These are phyloP conservation scores for Hofmannophila pseudospretella DNA, from an alignment of 2,888 invertebrate genomes.

Conservation along the genomic window DNA sequence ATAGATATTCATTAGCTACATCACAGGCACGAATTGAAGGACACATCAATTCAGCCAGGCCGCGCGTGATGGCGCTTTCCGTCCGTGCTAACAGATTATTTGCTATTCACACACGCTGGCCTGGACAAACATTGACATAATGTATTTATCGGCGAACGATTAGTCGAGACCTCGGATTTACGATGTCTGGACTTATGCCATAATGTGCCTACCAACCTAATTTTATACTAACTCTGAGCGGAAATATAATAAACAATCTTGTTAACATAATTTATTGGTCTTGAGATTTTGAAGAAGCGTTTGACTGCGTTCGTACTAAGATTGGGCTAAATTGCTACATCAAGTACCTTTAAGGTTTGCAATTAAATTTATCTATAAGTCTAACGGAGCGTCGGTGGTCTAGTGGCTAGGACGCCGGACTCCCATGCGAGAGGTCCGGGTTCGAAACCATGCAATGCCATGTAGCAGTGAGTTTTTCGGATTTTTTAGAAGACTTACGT, in stretches of 20 bases:
- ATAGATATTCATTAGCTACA: slow-evolving; percentile 8
- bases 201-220: not conserved
- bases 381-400: no score
- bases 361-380: no score
- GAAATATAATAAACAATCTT: not conserved
- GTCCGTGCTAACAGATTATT: slow-evolving; percentile 10
- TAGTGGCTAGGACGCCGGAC: no score
- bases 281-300: no score
- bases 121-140: slow-evolving; percentile 19
- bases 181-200: slow-evolving; percentile 4
- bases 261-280: not conserved
- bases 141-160: slow-evolving; percentile 14
- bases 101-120: not conserved
- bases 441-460: no score
- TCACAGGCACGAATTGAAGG: slow-evolving; percentile 5
- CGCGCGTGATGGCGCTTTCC: slow-evolving; percentile 27
- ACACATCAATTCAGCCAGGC: slow-evolving; percentile 12
- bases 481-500: no score
- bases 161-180: slow-evolving; percentile 6
- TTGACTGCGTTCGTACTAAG: not conserved
- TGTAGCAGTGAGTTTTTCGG: no score
- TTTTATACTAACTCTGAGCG: not conserved
- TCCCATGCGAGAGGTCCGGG: no score
- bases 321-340: not conserved
- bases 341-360: no score